A percentile compares a stretch with the other conserved stretches of the same genome.
Evolutionary conservation across 2,113 vertebrate species (phyloP).

Genomic region (Fregetta grallaria): DNA sequence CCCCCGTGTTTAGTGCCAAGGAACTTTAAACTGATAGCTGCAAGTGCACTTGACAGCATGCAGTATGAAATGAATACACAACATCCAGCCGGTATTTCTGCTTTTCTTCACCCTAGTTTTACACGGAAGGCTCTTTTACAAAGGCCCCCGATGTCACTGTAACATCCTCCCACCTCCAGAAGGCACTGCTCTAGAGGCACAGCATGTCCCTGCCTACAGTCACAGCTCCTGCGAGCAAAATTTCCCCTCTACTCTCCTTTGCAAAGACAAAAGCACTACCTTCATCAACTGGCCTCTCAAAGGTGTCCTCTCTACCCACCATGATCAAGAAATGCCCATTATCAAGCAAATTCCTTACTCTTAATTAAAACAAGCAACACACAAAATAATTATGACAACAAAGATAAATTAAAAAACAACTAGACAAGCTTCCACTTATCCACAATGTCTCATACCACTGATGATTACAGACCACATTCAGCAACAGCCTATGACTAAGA

Average conservation of each 20-base stretch:
- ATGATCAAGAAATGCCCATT: not conserved
- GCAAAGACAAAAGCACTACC: not conserved
- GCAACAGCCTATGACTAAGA: not conserved
- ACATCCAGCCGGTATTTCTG: not conserved
- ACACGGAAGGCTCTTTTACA: not conserved
- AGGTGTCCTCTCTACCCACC: not conserved
- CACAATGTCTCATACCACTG: not conserved
- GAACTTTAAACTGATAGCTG: not conserved
- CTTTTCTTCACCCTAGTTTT: not conserved
- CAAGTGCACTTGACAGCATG: not conserved
- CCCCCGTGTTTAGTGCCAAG: not conserved
- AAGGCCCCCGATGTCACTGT: not conserved
- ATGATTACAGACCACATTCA: not conserved
- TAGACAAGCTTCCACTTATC: not conserved
- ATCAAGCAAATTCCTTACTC: not conserved
- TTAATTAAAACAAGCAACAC: not conserved
- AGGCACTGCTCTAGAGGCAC: not conserved
- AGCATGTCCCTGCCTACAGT: not conserved
- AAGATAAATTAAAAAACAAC: not conserved
- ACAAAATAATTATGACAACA: not conserved
- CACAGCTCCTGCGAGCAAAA: not conserved
- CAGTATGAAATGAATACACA: not conserved
- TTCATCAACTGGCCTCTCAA: not conserved
- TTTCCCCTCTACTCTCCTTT: not conserved
- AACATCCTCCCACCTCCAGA: not conserved